These are phyloP conservation scores for Camelus dromedarius DNA, from an alignment of 2,113 vertebrate genomes.

Conservation along the genomic window DNA sequence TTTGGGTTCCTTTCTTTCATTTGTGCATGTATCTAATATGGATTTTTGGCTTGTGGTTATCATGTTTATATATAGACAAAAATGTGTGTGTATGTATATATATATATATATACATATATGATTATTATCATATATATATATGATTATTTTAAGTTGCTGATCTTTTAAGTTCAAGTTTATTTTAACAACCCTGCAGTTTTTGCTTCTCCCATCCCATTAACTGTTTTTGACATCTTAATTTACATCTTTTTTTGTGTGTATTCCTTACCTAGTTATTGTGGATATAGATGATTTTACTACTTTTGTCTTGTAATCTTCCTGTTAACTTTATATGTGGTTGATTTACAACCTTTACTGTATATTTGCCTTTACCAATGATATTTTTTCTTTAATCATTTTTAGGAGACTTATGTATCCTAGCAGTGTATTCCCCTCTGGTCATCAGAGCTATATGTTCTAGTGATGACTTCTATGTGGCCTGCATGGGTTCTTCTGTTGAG, in stretches of 20 bases:
- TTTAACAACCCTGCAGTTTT: not conserved
- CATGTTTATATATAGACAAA: too few species aligned
- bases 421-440: not conserved
- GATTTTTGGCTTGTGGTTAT: too few species aligned
- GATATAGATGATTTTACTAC: not conserved
- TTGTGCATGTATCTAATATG: too few species aligned
- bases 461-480: not conserved
- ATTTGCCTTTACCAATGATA: not conserved
- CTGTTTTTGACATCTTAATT: not conserved
- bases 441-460: not conserved
- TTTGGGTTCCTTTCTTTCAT: too few species aligned
- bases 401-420: not conserved
- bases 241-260: not conserved
- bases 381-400: not conserved
- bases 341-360: not conserved
- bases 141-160: not conserved
- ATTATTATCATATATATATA: too few species aligned
- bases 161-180: not conserved
- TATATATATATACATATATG: too few species aligned
- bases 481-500: not conserved
- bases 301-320: not conserved
- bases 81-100: too few species aligned
- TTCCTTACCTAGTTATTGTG: not conserved
- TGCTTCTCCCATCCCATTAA: not conserved
- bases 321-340: not conserved